These are phyloP conservation scores for Osmerus mordax DNA, from an alignment of 2,113 vertebrate genomes.

Conservation along the genomic window DNA sequence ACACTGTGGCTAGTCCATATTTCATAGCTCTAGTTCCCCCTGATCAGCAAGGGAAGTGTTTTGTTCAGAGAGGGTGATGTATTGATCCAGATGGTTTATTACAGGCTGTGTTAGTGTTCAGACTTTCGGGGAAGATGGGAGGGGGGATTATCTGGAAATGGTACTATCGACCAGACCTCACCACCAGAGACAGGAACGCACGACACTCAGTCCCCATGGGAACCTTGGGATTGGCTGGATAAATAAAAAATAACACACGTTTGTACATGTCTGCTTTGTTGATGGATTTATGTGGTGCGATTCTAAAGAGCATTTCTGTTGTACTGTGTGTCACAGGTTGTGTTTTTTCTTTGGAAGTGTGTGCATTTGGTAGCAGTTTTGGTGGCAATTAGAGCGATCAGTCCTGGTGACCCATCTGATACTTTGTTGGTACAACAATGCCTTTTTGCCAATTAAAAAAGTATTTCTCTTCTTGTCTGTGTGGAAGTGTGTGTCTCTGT, in stretches of 20 bases:
- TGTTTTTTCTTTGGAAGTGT: background rate
- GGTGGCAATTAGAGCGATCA: no score
- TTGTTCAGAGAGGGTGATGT: conserved; percentile 45
- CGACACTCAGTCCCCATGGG: conserved; percentile 36
- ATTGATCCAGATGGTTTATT: conserved; percentile 64
- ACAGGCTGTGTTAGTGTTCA: conserved; percentile 50
- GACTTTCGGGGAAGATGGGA: conserved; percentile 43
- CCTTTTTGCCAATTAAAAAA: no score
- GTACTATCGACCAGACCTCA: conserved; percentile 52
- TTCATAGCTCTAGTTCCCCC: conserved; percentile 43
- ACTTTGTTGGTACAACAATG: no score
- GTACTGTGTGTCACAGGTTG: background rate
- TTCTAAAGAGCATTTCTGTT: background rate
- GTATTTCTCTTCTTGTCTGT: background rate
- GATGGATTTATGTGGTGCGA: background rate
- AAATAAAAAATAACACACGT: background rate
- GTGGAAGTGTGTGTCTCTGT: conserved; percentile 2
- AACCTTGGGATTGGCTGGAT: conserved; percentile 17
- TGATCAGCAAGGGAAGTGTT: conserved; percentile 43
- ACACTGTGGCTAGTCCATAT: conserved; percentile 36
- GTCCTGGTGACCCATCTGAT: no score
- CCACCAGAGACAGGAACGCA: conserved; percentile 44
- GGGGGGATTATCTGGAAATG: conserved; percentile 62
- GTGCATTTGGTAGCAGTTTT: background rate
- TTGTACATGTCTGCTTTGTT: background rate